Percentiles rank a stretch among this genome's conserved stretches.
phyloP scores from a whole-genome alignment of 2,113 vertebrate species.

The Cranoglanis bouderius region DNA sequence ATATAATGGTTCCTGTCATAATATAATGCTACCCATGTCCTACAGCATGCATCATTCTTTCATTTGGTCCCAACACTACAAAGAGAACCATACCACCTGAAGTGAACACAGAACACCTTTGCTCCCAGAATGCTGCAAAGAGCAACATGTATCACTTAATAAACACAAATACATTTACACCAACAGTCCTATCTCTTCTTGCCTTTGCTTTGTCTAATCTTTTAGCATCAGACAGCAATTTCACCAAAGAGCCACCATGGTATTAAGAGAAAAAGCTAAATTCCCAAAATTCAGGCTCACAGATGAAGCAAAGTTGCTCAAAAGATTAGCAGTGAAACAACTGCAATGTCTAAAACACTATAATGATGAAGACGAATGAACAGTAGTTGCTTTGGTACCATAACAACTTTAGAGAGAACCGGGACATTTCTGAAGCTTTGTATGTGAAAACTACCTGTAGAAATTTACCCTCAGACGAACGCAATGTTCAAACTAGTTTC shows the following conservation, averaged over 20 bases:
- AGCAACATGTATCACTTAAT: background rate
- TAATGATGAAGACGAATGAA: background rate
- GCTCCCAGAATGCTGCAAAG: background rate
- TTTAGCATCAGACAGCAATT: background rate
- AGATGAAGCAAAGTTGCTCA: background rate
- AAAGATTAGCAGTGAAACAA: background rate
- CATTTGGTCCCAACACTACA: background rate
- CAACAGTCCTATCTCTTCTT: background rate
- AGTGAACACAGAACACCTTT: background rate
- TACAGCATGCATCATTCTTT: background rate
- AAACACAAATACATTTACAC: background rate
- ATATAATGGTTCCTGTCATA: background rate
- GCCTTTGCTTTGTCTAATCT: background rate
- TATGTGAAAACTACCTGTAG: background rate
- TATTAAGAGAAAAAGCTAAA: background rate
- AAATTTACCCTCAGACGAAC: background rate
- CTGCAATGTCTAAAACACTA: background rate
- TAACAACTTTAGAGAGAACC: background rate
- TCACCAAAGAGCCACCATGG: background rate
- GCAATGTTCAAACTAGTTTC: background rate
- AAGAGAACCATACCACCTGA: background rate
- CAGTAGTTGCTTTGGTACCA: background rate
- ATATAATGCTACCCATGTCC: background rate
- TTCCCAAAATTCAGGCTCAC: background rate
- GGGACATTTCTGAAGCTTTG: background rate